Evolutionary conservation across 2,797 vertebrate species (phyloP).

Genomic region (Catostomus latipinnis): DNA sequence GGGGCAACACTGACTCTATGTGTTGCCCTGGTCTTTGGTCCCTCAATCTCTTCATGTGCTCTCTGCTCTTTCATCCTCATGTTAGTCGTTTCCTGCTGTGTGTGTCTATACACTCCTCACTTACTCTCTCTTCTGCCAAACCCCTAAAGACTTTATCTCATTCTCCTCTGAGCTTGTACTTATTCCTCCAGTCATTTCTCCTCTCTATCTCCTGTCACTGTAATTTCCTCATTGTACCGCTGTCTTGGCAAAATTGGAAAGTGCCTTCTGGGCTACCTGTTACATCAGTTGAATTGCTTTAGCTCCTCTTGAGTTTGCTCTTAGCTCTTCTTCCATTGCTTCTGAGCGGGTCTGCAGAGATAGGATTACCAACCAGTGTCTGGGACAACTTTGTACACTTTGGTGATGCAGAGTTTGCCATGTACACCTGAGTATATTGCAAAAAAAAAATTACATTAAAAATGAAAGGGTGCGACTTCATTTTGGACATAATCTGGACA

Average conservation of each 20-base stretch:
- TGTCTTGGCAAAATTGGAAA: slow-evolving; percentile 31
- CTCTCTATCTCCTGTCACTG: slow-evolving; percentile 10
- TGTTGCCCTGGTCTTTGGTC: slow-evolving; percentile 5
- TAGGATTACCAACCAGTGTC: no score
- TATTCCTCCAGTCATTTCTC: slow-evolving; percentile 2
- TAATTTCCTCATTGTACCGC: slow-evolving; percentile 4
- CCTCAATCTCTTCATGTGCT: slow-evolving; percentile 20
- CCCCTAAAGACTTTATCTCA: neutral
- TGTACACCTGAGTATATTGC: no score
- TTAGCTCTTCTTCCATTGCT: no score
- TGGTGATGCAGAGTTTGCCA: no score
- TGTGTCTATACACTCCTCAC: slow-evolving; percentile 7
- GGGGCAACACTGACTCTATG: slow-evolving; percentile 12
- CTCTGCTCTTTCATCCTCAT: neutral
- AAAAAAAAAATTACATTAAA: no score
- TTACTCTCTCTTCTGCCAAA: neutral
- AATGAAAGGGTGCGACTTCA: no score
- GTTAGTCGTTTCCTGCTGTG: neutral
- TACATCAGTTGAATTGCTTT: slow-evolving; percentile 19
- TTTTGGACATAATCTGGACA: no score
- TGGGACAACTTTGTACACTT: no score
- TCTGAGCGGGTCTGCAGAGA: no score
- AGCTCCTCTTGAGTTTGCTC: slow-evolving; percentile 23
- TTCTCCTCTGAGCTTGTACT: neutral
- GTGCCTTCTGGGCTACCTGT: slow-evolving; percentile 8